A percentile compares a stretch with the other conserved stretches of the same genome.
These are phyloP conservation scores for Pristionchus maxplancki DNA, from an alignment of 2,888 invertebrate genomes.

Conservation along the genomic window DNA sequence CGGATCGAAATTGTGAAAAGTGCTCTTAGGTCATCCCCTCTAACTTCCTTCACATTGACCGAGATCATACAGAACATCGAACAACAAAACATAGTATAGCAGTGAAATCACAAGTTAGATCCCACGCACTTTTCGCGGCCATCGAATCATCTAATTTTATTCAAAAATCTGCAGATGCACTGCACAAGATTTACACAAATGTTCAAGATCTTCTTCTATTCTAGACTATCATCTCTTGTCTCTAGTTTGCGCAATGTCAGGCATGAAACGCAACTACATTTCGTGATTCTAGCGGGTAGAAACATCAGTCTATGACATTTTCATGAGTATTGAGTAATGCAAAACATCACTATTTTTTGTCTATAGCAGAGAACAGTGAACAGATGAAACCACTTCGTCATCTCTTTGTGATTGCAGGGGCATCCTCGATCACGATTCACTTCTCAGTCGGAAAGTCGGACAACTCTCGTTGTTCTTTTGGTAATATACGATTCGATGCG, in stretches of 20 bases:
- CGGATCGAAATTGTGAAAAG: neutral
- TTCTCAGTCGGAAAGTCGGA: slow-evolving; percentile 6
- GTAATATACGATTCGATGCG: neutral
- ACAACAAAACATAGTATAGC: neutral
- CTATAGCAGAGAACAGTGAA: neutral
- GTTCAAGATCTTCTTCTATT: too few species aligned
- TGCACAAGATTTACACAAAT: neutral
- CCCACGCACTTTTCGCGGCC: neutral
- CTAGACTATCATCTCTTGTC: neutral
- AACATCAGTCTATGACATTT: neutral
- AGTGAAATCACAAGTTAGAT: neutral
- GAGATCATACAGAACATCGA: neutral
- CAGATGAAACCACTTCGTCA: neutral
- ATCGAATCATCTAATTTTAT: too few species aligned
- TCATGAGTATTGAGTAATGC: neutral
- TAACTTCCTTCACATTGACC: neutral
- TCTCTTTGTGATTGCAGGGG: slow-evolving; percentile 21
- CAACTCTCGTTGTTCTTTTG: slow-evolving; percentile 12
- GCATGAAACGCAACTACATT: neutral
- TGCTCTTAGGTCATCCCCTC: neutral
- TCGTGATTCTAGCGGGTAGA: neutral
- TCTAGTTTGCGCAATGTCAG: neutral
- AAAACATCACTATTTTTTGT: neutral
- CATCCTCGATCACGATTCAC: slow-evolving; percentile 1
- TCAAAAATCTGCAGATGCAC: neutral